Conservation (phyloP, 2,888 invertebrate species). For the Synergus laeviventris region DNA sequence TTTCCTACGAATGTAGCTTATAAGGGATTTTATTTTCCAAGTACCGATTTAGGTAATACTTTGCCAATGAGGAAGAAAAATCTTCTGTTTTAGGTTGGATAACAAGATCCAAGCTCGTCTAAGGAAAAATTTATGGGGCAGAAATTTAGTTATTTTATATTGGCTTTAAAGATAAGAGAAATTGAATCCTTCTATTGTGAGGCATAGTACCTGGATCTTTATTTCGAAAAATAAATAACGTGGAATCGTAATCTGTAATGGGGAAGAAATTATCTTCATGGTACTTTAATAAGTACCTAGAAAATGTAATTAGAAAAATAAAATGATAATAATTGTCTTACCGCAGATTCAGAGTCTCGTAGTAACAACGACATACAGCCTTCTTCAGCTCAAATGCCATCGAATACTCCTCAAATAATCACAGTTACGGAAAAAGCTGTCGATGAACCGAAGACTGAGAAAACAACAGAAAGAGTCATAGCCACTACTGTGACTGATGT, state of each 20-base stretch:
- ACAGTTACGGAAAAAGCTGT: slow-evolving; percentile 44
- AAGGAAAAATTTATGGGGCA: neutral
- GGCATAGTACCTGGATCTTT: neutral
- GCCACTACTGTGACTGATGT: slow-evolving; percentile 6
- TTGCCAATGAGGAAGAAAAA: slow-evolving; percentile 35
- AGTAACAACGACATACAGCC: slow-evolving; percentile 45
- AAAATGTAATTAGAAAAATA: neutral
- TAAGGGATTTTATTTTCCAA: slow-evolving; percentile 36
- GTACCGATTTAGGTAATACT: slow-evolving; percentile 38
- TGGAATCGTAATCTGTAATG: no score
- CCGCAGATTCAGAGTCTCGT: slow-evolving; percentile 44
- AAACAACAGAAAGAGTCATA: slow-evolving; percentile 42
- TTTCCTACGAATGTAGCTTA: slow-evolving; percentile 17
- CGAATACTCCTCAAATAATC: slow-evolving; percentile 47
- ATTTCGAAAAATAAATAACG: no score
- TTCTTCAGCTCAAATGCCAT: slow-evolving; percentile 48
- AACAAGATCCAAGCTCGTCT: slow-evolving; percentile 39
- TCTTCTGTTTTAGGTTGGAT: slow-evolving; percentile 19
- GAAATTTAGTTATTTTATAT: neutral
- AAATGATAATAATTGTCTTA: neutral
- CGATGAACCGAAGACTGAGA: slow-evolving; percentile 49
- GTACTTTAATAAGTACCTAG: no score
- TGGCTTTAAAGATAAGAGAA: neutral
- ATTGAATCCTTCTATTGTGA: neutral
- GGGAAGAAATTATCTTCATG: no score